Percentiles rank a stretch among this genome's conserved stretches.
Conservation (phyloP, 2,797 vertebrate species). For the Serranus cabrilla region DNA sequence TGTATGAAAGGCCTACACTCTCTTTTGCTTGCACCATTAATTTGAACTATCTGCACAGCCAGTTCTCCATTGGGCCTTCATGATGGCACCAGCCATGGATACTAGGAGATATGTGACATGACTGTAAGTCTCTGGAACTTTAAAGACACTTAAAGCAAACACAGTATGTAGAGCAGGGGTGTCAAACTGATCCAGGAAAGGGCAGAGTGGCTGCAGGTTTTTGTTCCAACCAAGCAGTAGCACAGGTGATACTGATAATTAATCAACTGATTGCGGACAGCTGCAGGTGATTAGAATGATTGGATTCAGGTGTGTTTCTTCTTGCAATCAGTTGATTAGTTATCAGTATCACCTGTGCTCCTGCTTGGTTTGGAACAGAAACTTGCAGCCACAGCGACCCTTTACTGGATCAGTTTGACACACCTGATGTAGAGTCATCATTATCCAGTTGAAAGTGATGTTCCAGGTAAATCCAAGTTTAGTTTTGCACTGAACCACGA, state of each 20-base stretch:
- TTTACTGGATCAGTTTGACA: too few relatives aligned
- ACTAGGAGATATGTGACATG: conserved; percentile 75
- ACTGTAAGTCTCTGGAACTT: conserved; percentile 75
- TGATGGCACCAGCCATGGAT: conserved; percentile 75
- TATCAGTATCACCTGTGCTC: too few relatives aligned
- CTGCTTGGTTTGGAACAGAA: too few relatives aligned
- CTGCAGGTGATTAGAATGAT: too few relatives aligned
- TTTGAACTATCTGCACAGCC: conserved; percentile 75
- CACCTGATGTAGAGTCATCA: conserved; percentile 76
- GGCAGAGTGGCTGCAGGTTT: too few relatives aligned
- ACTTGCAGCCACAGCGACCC: too few relatives aligned
- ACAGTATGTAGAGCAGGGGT: conserved; percentile 52
- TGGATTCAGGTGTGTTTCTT: too few relatives aligned
- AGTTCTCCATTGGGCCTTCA: conserved; percentile 74
- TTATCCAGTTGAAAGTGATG: conserved; percentile 81
- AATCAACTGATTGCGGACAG: too few relatives aligned
- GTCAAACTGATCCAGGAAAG: too few relatives aligned
- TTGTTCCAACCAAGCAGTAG: too few relatives aligned
- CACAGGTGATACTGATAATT: too few relatives aligned
- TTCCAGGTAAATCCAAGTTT: conserved; percentile 73
- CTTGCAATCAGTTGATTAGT: too few relatives aligned
- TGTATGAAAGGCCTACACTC: conserved; percentile 31
- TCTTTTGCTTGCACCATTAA: conserved; percentile 61
- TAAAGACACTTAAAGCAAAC: background rate
- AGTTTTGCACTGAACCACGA: conserved; percentile 68